Percentiles rank a stretch among this genome's conserved stretches.
These are phyloP conservation scores for Contarinia nasturtii DNA, from an alignment of 1,140 invertebrate genomes.

Conservation along the genomic window DNA sequence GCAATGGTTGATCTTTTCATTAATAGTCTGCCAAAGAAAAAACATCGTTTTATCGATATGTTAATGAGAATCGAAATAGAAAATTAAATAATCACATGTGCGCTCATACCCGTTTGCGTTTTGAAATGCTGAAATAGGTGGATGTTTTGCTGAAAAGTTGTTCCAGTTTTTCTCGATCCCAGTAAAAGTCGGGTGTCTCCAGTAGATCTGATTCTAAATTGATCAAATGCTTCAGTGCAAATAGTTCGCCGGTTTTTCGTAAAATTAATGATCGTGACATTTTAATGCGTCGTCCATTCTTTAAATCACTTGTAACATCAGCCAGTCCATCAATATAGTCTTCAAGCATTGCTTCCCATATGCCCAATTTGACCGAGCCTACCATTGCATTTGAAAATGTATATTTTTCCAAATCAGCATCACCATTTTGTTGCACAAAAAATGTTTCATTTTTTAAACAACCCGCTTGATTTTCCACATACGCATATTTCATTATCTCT, in stretches of 20 bases:
- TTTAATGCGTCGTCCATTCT: conserved; percentile 39
- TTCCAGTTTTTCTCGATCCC: conserved; percentile 82
- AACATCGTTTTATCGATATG: conserved; percentile 5
- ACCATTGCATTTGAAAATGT: conserved; percentile 69
- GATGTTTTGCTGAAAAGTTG: conserved; percentile 59
- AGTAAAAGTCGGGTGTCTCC: conserved; percentile 93
- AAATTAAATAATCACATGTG: conserved; percentile 5
- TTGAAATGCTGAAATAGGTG: conserved; percentile 63
- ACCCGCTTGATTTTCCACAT: conserved; percentile 15
- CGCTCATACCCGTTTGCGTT: conserved; percentile 52
- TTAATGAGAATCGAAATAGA: conserved; percentile 2
- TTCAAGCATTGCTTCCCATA: conserved; percentile 77
- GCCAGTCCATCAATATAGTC: conserved; percentile 66
- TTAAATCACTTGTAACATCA: conserved; percentile 61
- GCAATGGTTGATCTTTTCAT: conserved; percentile 86
- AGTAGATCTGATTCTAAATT: conserved; percentile 85
- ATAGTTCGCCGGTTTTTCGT: conserved; percentile 79
- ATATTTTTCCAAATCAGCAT: conserved; percentile 21
- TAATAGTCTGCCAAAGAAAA: conserved; percentile 58
- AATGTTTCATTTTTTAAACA: conserved; percentile 23
- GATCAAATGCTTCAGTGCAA: conserved; percentile 70
- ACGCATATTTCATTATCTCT: conserved; percentile 67
- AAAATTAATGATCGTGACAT: conserved; percentile 55
- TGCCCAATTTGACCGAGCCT: conserved; percentile 76
- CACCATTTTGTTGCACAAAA: conserved; percentile 16